Conservation (phyloP, 2,888 invertebrate species). For the Cryptosula pallasiana region DNA sequence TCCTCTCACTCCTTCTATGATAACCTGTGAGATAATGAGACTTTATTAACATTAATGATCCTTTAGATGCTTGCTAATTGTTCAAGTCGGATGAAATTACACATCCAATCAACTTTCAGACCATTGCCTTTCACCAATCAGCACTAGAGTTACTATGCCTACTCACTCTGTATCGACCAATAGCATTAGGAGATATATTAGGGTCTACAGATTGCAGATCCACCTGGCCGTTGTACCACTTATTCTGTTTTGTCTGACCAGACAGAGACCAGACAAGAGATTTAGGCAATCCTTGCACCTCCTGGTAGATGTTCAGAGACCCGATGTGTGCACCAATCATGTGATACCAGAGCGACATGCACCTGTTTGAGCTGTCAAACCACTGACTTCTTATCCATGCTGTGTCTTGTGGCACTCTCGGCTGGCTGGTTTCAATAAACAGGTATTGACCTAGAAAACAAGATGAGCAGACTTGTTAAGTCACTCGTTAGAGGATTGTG, state of each 20-base stretch:
- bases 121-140: background rate
- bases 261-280: conserved; percentile 13
- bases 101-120: background rate
- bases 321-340: conserved; percentile 37
- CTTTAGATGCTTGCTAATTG: background rate
- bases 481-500: no score
- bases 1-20: conserved; percentile 30
- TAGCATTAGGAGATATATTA: conserved; percentile 5
- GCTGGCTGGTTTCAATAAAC: conserved; percentile 23
- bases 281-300: conserved; percentile 26
- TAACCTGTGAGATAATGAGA: conserved; percentile 12
- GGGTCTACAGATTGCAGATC: no score
- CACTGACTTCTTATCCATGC: conserved; percentile 25
- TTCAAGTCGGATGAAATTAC: background rate
- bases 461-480: no score
- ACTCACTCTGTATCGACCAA: conserved; percentile 17
- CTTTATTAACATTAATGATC: background rate
- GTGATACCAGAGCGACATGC: conserved; percentile 40
- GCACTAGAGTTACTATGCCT: background rate
- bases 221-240: conserved; percentile 24
- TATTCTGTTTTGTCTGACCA: background rate
- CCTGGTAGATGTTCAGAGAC: conserved; percentile 35
- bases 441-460: conserved; percentile 20
- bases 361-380: conserved; percentile 28
- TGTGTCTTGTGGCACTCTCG: background rate